Evolutionary conservation across 1,140 invertebrate genomes (phyloP).

Genomic region (Pissodes strobi): DNA sequence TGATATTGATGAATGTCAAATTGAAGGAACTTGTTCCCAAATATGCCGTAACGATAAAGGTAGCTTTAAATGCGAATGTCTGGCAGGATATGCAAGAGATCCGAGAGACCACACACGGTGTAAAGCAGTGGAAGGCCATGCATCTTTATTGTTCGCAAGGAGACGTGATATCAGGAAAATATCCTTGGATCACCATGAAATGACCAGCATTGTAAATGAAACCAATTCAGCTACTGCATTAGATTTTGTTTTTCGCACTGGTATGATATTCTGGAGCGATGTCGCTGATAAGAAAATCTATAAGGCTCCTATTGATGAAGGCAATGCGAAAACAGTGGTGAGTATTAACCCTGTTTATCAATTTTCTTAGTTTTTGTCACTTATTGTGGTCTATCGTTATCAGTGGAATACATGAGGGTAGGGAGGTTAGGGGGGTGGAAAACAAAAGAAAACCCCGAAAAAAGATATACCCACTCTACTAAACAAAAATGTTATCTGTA

Average conservation of each 20-base stretch:
- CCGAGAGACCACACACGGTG: slow-evolving; percentile 81
- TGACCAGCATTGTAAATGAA: slow-evolving; percentile 85
- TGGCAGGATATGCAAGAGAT: slow-evolving; percentile 83
- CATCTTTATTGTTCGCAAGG: slow-evolving; percentile 81
- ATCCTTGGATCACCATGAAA: slow-evolving; percentile 85
- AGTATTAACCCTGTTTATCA: slow-evolving; percentile 43
- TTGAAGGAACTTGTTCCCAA: slow-evolving; percentile 90
- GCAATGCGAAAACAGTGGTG: slow-evolving; percentile 79
- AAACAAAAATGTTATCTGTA: too few species aligned
- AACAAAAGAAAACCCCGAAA: too few species aligned
- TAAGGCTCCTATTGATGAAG: slow-evolving; percentile 90
- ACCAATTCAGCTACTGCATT: slow-evolving; percentile 85
- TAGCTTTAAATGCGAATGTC: slow-evolving; percentile 90
- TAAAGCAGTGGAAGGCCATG: slow-evolving; percentile 85
- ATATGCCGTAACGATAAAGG: slow-evolving; percentile 90
- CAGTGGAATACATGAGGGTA: not conserved
- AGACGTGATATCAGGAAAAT: slow-evolving; percentile 88
- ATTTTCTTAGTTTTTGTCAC: not conserved
- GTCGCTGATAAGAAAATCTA: slow-evolving; percentile 87
- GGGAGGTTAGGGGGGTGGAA: not conserved
- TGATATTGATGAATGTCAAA: slow-evolving; percentile 91
- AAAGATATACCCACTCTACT: too few species aligned
- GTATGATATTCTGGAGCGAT: slow-evolving; percentile 96
- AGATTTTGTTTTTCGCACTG: slow-evolving; percentile 87
- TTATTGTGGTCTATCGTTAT: not conserved